Evolutionary conservation across 1,140 invertebrate species (phyloP).

Genomic region (Muscidifurax raptorellus): DNA sequence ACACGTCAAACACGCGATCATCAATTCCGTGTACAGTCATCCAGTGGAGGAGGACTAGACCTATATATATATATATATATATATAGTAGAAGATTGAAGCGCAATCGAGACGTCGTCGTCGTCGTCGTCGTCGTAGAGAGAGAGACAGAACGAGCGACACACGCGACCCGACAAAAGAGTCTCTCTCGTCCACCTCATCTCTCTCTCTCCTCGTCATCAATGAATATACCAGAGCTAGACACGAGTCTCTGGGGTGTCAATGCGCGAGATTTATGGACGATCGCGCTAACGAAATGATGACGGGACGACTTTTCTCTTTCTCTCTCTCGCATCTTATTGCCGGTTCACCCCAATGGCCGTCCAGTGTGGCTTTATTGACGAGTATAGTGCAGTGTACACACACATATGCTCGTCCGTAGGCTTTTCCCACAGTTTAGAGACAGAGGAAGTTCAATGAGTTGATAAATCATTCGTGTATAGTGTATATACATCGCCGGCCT

Average conservation of each 20-base stretch:
- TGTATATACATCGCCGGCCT: background rate
- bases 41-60: background rate
- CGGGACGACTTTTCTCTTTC: constrained; percentile 43
- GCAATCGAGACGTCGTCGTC: constrained; percentile 9
- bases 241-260: constrained; percentile 57
- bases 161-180: constrained; percentile 12
- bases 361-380: background rate
- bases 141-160: background rate
- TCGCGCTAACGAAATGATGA: constrained; percentile 59
- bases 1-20: constrained; percentile 9
- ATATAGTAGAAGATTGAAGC: background rate
- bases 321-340: background rate
- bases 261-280: constrained; percentile 60
- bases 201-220: background rate
- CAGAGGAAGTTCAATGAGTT: constrained; percentile 12
- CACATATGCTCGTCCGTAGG: background rate
- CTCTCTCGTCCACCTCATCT: background rate
- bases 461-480: constrained; percentile 40
- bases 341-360: background rate
- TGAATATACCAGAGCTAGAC: constrained; percentile 10
- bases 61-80: too few relatives aligned
- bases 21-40: background rate
- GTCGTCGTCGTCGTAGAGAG: background rate
- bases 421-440: constrained; percentile 48
- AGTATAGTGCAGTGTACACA: background rate